Conservation (phyloP, 2,888 invertebrate genomes). For the Stratiomys singularior region DNA sequence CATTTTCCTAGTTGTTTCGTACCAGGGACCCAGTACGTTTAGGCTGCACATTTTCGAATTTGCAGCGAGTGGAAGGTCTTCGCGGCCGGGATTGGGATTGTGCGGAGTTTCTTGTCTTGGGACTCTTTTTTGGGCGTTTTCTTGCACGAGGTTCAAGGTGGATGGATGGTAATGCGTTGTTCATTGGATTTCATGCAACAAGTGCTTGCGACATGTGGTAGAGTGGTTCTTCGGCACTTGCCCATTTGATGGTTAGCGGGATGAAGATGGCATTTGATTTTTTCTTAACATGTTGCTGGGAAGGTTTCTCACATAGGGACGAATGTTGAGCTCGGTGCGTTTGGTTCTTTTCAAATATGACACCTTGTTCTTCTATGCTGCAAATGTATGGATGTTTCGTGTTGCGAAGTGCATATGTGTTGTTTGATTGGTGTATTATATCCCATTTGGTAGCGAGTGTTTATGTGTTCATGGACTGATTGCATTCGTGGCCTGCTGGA, state of each 20-base stretch:
- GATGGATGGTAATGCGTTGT: not conserved
- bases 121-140: not conserved
- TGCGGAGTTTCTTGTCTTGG: not conserved
- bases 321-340: not conserved
- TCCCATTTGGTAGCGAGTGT: too few relatives aligned
- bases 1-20: conserved; percentile 63
- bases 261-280: not conserved
- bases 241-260: not conserved
- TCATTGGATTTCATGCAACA: not conserved
- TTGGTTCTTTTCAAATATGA: conserved; percentile 15
- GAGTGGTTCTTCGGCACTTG: not conserved
- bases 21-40: conserved; percentile 60
- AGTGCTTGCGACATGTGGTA: not conserved
- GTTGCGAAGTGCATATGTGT: not conserved
- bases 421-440: too few relatives aligned
- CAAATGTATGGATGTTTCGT: conserved; percentile 12
- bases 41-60: conserved; percentile 1
- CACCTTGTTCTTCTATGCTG: conserved; percentile 45
- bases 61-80: not conserved
- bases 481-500: too few relatives aligned
- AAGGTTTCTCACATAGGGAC: conserved; percentile 9
- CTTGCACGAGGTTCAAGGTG: not conserved
- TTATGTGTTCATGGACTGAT: too few relatives aligned
- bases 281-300: not conserved
- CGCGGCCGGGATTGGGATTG: not conserved